Conservation (phyloP, 2,113 vertebrate genomes). For the Bos taurus region ARS-UCD2.0 NC_037351.1:21771501-21772000, state of each 20-base stretch:
- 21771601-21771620: neutral
- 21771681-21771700: neutral
- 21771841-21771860: neutral
- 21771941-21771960: too few species aligned
- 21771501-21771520: accelerated
- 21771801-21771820: neutral
- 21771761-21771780: neutral
- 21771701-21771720: neutral
- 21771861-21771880: neutral
- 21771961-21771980: neutral
- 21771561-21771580: neutral
- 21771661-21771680: neutral
- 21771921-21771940: neutral
- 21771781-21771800: neutral
- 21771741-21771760: neutral
- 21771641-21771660: neutral
- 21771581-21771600: neutral
- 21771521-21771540: neutral
- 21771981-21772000: neutral
- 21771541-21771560: neutral
- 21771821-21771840: neutral
- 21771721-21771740: neutral
- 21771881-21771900: neutral
- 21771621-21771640: neutral
- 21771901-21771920: neutral